phyloP scores from a whole-genome alignment of 2,888 invertebrate species.

The Eilema depressum region DNA sequence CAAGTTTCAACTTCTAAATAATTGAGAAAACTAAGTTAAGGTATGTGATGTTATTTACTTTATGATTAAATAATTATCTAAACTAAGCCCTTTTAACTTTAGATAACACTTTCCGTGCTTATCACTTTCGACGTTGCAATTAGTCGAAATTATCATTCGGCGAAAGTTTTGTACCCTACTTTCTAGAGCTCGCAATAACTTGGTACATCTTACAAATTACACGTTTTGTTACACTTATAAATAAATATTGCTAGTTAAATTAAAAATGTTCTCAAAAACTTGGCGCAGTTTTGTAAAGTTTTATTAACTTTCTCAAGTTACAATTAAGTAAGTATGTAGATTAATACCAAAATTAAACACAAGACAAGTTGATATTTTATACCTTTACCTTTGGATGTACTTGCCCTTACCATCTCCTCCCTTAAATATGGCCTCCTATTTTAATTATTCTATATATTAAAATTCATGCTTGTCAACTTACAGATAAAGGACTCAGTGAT shows the following conservation, averaged over 20 bases:
- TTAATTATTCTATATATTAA: not conserved
- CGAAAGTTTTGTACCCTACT: conserved; percentile 60
- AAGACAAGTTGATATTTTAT: not conserved
- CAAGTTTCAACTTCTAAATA: conserved; percentile 47
- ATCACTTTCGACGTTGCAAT: conserved; percentile 2
- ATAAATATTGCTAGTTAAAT: not conserved
- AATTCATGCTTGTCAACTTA: not conserved
- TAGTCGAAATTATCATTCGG: conserved; percentile 23
- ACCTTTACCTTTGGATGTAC: not conserved
- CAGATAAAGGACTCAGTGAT: not conserved
- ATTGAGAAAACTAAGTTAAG: conserved; percentile 46
- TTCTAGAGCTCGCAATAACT: conserved; percentile 49
- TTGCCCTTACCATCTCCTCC: not conserved
- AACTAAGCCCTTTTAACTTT: conserved; percentile 23
- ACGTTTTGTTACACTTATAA: conserved; percentile 24
- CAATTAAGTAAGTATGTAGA: not conserved
- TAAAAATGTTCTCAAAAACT: conserved; percentile 1
- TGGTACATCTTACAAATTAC: conserved; percentile 26
- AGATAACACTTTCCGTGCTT: conserved; percentile 1
- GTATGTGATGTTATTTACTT: conserved; percentile 59
- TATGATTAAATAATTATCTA: conserved; percentile 26
- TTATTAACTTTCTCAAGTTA: not conserved
- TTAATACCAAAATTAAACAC: not conserved
- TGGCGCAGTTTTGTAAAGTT: not conserved
- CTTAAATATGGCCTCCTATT: no score